phyloP scores from a whole-genome alignment of 2,797 vertebrate genomes.

The Ispidina lecontei region DNA sequence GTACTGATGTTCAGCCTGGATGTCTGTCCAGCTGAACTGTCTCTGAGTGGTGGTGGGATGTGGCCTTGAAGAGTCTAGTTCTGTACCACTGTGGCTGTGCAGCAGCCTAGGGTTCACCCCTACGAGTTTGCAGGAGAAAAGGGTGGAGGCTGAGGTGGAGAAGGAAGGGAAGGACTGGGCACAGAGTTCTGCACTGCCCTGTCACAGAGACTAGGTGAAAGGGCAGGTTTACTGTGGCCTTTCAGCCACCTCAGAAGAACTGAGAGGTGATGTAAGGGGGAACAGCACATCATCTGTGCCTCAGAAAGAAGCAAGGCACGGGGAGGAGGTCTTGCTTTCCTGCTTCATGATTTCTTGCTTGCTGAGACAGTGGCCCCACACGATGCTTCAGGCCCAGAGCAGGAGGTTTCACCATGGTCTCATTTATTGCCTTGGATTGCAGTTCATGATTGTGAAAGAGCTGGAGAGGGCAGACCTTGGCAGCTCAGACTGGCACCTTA shows the following conservation, averaged over 20 bases:
- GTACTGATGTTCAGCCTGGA: neutral
- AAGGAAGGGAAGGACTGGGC: neutral
- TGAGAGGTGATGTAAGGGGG: neutral
- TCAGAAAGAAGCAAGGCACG: neutral
- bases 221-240: neutral
- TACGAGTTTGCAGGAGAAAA: neutral
- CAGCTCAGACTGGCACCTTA: neutral
- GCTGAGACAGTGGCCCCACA: neutral
- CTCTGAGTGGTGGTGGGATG: neutral
- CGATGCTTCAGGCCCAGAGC: neutral
- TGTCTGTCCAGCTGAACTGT: neutral
- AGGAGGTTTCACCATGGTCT: neutral
- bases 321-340: neutral
- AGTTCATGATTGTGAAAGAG: neutral
- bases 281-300: neutral
- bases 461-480: neutral
- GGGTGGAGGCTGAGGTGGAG: constrained; percentile 1
- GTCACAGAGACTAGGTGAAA: neutral
- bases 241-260: neutral
- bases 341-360: neutral
- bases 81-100: neutral
- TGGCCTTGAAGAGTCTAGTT: neutral
- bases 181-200: neutral
- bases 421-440: neutral
- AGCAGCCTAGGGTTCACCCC: neutral